A percentile compares a stretch with the other conserved stretches of the same genome.
These are phyloP conservation scores for Therioaphis trifolii DNA, from an alignment of 2,888 invertebrate species.

Conservation along the genomic window DNA sequence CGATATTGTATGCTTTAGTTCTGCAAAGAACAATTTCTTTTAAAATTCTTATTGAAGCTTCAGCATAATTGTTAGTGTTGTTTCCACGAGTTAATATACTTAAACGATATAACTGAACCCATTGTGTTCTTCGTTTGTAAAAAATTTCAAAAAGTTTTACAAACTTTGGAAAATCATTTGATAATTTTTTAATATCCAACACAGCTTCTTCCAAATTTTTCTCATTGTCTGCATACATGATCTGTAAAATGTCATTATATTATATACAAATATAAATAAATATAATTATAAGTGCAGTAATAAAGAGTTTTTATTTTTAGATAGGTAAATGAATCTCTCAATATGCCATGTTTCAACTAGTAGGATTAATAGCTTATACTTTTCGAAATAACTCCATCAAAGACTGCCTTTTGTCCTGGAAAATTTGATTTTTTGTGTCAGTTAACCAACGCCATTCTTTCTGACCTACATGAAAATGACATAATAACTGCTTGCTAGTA, in stretches of 20 bases:
- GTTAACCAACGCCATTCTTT: slow-evolving; percentile 44
- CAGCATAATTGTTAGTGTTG: slow-evolving; percentile 40
- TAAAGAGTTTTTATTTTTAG: too few species aligned
- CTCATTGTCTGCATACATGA: slow-evolving; percentile 34
- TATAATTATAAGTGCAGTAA: too few species aligned
- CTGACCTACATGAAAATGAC: slow-evolving; percentile 22
- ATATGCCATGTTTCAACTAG: not conserved
- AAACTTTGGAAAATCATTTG: slow-evolving; percentile 34
- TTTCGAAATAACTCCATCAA: slow-evolving; percentile 1
- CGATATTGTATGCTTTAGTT: slow-evolving; percentile 35
- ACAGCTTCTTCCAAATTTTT: slow-evolving; percentile 33
- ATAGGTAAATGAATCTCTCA: too few species aligned
- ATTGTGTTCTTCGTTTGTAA: slow-evolving; percentile 39
- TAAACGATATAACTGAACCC: slow-evolving; percentile 31
- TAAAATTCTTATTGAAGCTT: slow-evolving; percentile 29
- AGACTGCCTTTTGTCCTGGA: slow-evolving; percentile 1
- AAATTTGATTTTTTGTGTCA: too few species aligned
- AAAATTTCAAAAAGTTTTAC: slow-evolving; percentile 32
- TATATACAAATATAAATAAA: not conserved
- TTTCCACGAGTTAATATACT: slow-evolving; percentile 15
- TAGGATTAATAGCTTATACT: slow-evolving; percentile 11
- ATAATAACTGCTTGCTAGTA: slow-evolving; percentile 28
- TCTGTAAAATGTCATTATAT: not conserved
- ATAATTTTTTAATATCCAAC: slow-evolving; percentile 1
- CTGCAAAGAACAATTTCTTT: slow-evolving; percentile 33